phyloP scores from a whole-genome alignment of 2,113 vertebrate genomes.

The Lophura nycthemera region DNA sequence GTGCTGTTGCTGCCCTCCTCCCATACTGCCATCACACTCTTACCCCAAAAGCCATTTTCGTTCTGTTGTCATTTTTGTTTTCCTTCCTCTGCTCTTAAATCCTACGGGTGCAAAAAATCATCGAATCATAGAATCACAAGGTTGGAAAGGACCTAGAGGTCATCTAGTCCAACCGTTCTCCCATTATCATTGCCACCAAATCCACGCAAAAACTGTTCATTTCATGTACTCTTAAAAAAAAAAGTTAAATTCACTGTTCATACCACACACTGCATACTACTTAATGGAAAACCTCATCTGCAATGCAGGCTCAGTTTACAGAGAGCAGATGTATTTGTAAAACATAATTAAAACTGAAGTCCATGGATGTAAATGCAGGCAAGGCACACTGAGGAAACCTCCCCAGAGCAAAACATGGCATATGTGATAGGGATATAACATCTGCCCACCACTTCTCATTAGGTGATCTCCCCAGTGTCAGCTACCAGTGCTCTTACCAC shows the following conservation, averaged over 20 bases:
- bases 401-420: neutral
- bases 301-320: slow-evolving; percentile 4
- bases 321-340: neutral
- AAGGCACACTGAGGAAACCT: neutral
- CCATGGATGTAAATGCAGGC: neutral
- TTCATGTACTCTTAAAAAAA: neutral
- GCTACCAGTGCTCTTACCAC: slow-evolving; percentile 82
- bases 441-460: neutral
- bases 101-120: neutral
- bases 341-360: neutral
- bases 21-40: neutral
- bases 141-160: too few species aligned
- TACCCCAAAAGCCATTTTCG: neutral
- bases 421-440: neutral
- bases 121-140: too few species aligned
- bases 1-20: neutral
- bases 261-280: neutral
- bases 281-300: neutral
- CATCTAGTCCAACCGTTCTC: too few species aligned
- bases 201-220: neutral
- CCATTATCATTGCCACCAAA: too few species aligned
- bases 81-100: neutral
- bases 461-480: neutral
- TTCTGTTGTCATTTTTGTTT: neutral
- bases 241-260: neutral